Base-by-base conservation (phyloP, 23 tunicate genomes). In the Clavelina lepadiformis region DNA sequence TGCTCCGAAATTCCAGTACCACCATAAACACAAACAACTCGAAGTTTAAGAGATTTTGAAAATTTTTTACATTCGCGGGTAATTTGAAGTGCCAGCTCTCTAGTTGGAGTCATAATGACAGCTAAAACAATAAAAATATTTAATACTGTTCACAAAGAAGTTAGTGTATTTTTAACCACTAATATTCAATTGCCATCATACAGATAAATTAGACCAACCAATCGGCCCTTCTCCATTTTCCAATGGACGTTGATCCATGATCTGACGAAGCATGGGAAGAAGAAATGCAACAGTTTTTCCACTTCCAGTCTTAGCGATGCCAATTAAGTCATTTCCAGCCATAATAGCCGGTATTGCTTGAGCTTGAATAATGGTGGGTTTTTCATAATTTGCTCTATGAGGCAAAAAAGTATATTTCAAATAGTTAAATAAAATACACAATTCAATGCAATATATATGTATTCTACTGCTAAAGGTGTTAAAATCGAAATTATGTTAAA, bases 1-100 rank as follows among this genome's bases (percentile, higher is more conserved):
- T 94, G 99, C 50, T 94, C 99, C 11, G 99, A 94, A 8, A 94
- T 94, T 7, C 99, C 99, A 20, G 99, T 94, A 20, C 99, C 99
- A 2, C 99, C 99, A 59, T 94, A 94, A 46, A 94, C 99, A 70
- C 99, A 94, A 11, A 86, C 95, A 19, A 82, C 84, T 38, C 71
- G 67, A 0, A 86, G 75, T 36, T 80, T 80, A 32, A 80, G 51
- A 28, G 77, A 61, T 65, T 82, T 86, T 22, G 95, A 45, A 35
- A 94, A 94, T 67, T 81, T 94, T 46, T 86, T 94, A 81, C 99
- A 94, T 46, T 94, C 99, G 38, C 81, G 80, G 28, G 91, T 86
- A 67, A 94, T 94, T 60, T 94, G 99, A 5, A 94, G 47, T 0
- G 99, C 99, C 21, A 94, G 50, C 57, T 94, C 99, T 33, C 99